Evolutionary conservation across 1,140 invertebrate genomes (phyloP).

Genomic region (Zaprionus gabonicus): DNA sequence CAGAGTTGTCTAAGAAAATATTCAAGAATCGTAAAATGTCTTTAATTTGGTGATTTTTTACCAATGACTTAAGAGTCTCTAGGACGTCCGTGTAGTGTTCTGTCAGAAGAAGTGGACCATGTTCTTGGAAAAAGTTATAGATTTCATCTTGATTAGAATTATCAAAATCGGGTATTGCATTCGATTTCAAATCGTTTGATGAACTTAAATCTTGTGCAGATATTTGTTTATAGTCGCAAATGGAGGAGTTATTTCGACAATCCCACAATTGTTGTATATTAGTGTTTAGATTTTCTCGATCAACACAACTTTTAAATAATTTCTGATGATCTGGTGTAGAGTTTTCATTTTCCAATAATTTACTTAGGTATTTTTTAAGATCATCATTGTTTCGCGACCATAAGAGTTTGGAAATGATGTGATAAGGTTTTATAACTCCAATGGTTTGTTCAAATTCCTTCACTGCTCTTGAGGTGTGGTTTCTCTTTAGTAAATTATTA

Average conservation of each 20-base stretch:
- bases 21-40: slow-evolving; percentile 51
- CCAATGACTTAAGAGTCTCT: slow-evolving; percentile 23
- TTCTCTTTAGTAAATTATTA: slow-evolving; percentile 57
- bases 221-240: slow-evolving; percentile 27
- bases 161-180: not conserved
- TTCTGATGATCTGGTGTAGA: slow-evolving; percentile 23
- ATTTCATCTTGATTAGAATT: slow-evolving; percentile 40
- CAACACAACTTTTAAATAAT: slow-evolving; percentile 48
- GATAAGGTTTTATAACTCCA: slow-evolving; percentile 55
- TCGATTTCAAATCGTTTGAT: not conserved
- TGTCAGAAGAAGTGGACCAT: slow-evolving; percentile 28
- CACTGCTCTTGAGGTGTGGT: slow-evolving; percentile 37
- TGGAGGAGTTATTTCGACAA: not conserved
- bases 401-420: slow-evolving; percentile 63
- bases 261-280: slow-evolving; percentile 28
- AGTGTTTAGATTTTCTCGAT: slow-evolving; percentile 31
- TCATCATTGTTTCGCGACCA: slow-evolving; percentile 45
- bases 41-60: slow-evolving; percentile 25
- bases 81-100: slow-evolving; percentile 15
- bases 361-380: slow-evolving; percentile 52
- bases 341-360: slow-evolving; percentile 28
- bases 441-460: slow-evolving; percentile 59
- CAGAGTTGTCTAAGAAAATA: slow-evolving; percentile 41
- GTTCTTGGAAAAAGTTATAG: slow-evolving; percentile 42
- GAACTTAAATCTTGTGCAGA: not conserved